These are phyloP conservation scores for Dicrostonyx torquatus DNA, from an alignment of 2,797 vertebrate genomes.

Conservation along the genomic window DNA sequence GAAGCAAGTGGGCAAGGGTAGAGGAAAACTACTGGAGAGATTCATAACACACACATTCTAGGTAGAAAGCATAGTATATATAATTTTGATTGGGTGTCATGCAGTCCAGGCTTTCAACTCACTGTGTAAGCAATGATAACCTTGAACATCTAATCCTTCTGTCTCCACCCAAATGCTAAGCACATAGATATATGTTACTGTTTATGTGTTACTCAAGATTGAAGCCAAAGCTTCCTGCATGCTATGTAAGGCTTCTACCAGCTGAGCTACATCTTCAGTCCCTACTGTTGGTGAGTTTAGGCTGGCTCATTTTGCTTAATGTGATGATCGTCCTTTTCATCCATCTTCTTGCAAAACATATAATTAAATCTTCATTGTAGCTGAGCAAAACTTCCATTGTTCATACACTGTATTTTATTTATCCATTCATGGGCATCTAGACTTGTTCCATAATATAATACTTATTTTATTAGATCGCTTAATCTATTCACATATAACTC, in stretches of 20 bases:
- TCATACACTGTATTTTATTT: not conserved
- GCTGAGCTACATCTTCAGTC: not conserved
- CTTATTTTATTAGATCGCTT: conserved; percentile 36
- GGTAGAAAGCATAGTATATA: not conserved
- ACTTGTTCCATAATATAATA: not conserved
- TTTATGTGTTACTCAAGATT: not conserved
- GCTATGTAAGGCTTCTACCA: not conserved
- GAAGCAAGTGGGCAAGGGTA: not conserved
- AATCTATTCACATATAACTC: conserved; percentile 50
- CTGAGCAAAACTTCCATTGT: not conserved
- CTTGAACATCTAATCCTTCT: not conserved
- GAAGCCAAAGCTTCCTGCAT: not conserved
- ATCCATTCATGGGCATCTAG: not conserved
- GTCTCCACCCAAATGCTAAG: not conserved
- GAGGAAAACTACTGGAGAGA: not conserved
- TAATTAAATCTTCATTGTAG: not conserved
- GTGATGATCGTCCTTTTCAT: not conserved
- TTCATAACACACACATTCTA: not conserved
- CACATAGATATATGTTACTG: not conserved
- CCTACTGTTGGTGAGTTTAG: not conserved
- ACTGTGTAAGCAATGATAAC: not conserved
- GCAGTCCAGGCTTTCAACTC: not conserved
- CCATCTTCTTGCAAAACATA: not conserved
- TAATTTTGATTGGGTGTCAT: not conserved
- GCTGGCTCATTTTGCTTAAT: not conserved